phyloP scores from a whole-genome alignment of 2,888 invertebrate species.

The Loripinus fragilis region DNA sequence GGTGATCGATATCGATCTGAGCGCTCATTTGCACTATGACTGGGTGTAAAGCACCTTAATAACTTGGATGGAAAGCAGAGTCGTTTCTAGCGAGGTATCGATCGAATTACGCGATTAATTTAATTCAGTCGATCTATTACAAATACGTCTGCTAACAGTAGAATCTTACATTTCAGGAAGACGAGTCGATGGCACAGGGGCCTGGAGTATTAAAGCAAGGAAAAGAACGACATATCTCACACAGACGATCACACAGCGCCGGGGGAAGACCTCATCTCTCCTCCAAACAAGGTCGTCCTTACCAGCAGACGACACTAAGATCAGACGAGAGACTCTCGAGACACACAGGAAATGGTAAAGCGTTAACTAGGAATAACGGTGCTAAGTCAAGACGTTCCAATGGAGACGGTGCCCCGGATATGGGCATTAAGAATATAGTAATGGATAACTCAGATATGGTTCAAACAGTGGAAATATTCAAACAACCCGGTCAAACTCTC shows the following conservation, averaged over 20 bases:
- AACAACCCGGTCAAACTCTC: conserved; percentile 98
- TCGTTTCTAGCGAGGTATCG: conserved; percentile 59
- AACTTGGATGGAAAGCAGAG: conserved; percentile 61
- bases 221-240: conserved; percentile 61
- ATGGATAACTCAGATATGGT: conserved; percentile 79
- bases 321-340: conserved; percentile 24
- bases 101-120: conserved; percentile 69
- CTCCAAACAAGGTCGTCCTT: conserved; percentile 7
- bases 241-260: conserved; percentile 54
- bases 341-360: conserved; percentile 25
- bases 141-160: conserved; percentile 44
- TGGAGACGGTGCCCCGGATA: conserved; percentile 76
- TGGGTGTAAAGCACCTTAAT: conserved; percentile 65
- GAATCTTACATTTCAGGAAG: conserved; percentile 65
- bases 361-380: conserved; percentile 46
- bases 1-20: conserved; percentile 56
- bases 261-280: conserved; percentile 49
- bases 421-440: conserved; percentile 81
- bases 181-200: conserved; percentile 77
- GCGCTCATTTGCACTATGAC: conserved; percentile 56
- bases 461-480: conserved; percentile 95
- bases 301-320: conserved; percentile 6
- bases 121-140: conserved; percentile 61
- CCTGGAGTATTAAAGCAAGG: conserved; percentile 68
- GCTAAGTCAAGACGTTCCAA: conserved; percentile 66